Evolutionary conservation across 2,888 invertebrate genomes (phyloP).

Genomic region (Pyrochroa serraticornis): DNA sequence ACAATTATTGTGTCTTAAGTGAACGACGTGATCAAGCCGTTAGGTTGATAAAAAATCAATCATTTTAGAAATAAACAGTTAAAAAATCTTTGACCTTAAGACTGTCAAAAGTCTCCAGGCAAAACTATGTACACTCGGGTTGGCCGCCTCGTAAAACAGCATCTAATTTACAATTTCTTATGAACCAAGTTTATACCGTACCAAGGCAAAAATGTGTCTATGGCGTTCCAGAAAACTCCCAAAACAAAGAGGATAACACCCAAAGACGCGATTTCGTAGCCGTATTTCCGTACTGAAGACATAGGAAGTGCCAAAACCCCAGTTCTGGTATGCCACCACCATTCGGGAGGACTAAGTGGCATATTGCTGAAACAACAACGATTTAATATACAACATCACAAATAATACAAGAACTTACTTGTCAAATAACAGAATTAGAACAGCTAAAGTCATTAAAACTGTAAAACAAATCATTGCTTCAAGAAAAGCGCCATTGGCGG

Average conservation of each 20-base stretch:
- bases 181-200: slow-evolving; percentile 51
- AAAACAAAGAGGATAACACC: slow-evolving; percentile 72
- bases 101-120: too few species aligned
- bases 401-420: slow-evolving; percentile 56
- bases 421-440: slow-evolving; percentile 65
- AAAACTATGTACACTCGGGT: too few species aligned
- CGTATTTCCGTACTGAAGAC: slow-evolving; percentile 77
- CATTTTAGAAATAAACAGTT: slow-evolving; percentile 5
- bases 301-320: slow-evolving; percentile 80
- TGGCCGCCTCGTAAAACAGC: too few species aligned
- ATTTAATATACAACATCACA: too few species aligned
- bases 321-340: slow-evolving; percentile 87
- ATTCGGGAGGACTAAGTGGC: slow-evolving; percentile 82
- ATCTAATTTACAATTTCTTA: not conserved
- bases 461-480: slow-evolving; percentile 63
- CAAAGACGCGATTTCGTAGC: slow-evolving; percentile 74
- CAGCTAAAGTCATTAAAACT: slow-evolving; percentile 67
- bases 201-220: slow-evolving; percentile 79
- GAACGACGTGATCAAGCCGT: too few species aligned
- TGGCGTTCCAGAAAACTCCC: slow-evolving; percentile 80
- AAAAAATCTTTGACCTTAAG: too few species aligned
- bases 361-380: slow-evolving; percentile 62
- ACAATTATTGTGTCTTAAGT: too few species aligned
- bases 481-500: slow-evolving; percentile 57
- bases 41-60: too few species aligned